Evolutionary conservation across 1,140 invertebrate species (phyloP).

Genomic region (Ostrea denselamellosa): DNA sequence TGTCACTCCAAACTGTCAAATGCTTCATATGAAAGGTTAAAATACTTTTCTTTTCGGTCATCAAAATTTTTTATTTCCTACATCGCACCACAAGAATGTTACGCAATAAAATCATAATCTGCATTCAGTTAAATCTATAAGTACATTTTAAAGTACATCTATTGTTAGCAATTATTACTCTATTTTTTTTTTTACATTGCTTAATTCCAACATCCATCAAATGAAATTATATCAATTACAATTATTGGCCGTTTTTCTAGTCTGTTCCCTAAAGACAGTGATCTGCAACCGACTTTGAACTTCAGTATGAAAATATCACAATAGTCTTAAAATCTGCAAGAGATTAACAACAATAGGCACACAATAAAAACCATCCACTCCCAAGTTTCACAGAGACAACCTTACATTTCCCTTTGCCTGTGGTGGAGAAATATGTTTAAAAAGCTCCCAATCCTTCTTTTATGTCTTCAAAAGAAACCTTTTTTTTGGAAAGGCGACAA

Average conservation of each 20-base stretch:
- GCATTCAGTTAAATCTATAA: not conserved
- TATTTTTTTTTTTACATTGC: not conserved
- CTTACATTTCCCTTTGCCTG: not conserved
- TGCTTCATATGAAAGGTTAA: not conserved
- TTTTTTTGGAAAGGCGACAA: not conserved
- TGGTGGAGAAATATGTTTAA: not conserved
- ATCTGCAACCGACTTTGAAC: not conserved
- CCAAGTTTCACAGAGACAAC: not conserved
- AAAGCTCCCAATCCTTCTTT: not conserved
- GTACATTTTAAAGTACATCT: conserved; percentile 4
- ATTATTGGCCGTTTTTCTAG: not conserved
- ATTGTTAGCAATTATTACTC: not conserved
- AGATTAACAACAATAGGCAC: not conserved
- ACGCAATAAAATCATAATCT: not conserved
- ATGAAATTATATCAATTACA: not conserved
- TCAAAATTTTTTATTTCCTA: not conserved
- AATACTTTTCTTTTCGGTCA: not conserved
- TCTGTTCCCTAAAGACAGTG: not conserved
- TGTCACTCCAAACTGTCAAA: conserved; percentile 19
- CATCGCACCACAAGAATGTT: not conserved
- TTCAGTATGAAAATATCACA: not conserved
- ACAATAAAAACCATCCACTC: not conserved
- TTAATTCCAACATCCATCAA: not conserved
- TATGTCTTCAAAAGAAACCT: not conserved
- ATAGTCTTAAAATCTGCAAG: not conserved